These are phyloP conservation scores for Bovichtus diacanthus DNA, from an alignment of 2,797 vertebrate species.

Conservation along the genomic window DNA sequence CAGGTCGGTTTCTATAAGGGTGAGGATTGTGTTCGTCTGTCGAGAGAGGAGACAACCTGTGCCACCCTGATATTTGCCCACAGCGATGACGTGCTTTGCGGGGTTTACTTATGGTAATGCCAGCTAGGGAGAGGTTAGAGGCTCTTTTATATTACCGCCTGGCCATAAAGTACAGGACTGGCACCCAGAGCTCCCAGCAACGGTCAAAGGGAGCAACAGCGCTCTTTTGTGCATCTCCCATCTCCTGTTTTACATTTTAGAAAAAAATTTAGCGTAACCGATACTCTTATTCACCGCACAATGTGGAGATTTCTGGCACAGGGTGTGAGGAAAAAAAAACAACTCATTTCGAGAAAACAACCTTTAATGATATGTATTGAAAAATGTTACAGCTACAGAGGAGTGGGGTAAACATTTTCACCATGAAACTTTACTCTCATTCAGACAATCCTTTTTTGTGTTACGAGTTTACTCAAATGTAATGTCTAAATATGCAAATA, in stretches of 20 bases:
- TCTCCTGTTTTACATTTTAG: conserved; percentile 8
- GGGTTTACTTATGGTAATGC: conserved; percentile 85
- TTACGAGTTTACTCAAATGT: no score
- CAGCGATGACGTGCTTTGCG: conserved; percentile 78
- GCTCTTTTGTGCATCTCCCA: conserved; percentile 56
- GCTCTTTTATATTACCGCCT: conserved; percentile 75
- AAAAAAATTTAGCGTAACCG: neutral
- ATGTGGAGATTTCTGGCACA: neutral
- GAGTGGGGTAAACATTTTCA: no score
- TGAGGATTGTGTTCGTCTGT: conserved; percentile 53
- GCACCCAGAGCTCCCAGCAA: conserved; percentile 70
- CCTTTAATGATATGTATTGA: no score
- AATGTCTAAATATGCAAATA: no score
- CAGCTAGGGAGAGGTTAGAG: conserved; percentile 74
- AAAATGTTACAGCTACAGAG: no score
- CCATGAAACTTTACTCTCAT: no score
- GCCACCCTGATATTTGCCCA: conserved; percentile 80
- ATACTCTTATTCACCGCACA: neutral
- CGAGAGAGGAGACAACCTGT: conserved; percentile 54
- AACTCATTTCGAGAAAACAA: no score
- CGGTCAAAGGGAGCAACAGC: conserved; percentile 59
- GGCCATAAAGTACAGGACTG: conserved; percentile 65
- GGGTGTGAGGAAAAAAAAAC: no score
- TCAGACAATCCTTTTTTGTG: no score
- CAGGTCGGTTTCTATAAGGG: conserved; percentile 48